Evolutionary conservation across 2,888 invertebrate species (phyloP), one percentile per base, ranked within the genome.

Genomic region (Drosophila anomalata): DNA sequence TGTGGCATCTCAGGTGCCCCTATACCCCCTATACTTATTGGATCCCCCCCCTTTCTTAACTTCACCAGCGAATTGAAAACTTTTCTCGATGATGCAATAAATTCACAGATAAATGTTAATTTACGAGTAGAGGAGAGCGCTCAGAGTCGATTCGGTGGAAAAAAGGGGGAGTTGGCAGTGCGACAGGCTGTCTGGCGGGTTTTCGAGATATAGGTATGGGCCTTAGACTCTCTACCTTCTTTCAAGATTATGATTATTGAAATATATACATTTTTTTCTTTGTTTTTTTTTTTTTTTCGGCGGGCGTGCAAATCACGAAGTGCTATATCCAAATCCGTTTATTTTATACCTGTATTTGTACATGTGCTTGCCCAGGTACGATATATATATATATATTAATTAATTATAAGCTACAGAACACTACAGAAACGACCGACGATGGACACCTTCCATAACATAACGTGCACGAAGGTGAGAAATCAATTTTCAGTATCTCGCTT

Each of bases 381-480:
- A 9, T n/a, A 46, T 50, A 36, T 24, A 46, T 50, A 36, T 71
- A 76, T 76, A 80, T 80, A 75, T 82, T 75, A 79, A 80, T 77
- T 79, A 78, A 84, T 86, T 77, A 87, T 82, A 76, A 87, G 69
- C 73, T 69, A 59, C 47, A 39, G 58, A 53, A 63, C 20, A 17
- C 29, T 29, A 29, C 22, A 36, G 33, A 66, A 50, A 48, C 39
- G 41, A 31, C 42, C 36, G 36, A 61, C 56, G 39, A 24, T 11
- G 36, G 47, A 61, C 24, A 46, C 65, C 51, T 20, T 22, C 17
- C 54, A 46, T 31, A 62, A 58, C 73, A 79, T 83, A 88, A 89
- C 89, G 88, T 78, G 90, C 90, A 87, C 89, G 81, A 80, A 89
- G 89, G 90, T 90, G 89, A 90, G 89, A 89, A 89, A 89, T 89